Base-by-base conservation (phyloP, 1,140 invertebrate species). In the Formica selysi region DNA sequence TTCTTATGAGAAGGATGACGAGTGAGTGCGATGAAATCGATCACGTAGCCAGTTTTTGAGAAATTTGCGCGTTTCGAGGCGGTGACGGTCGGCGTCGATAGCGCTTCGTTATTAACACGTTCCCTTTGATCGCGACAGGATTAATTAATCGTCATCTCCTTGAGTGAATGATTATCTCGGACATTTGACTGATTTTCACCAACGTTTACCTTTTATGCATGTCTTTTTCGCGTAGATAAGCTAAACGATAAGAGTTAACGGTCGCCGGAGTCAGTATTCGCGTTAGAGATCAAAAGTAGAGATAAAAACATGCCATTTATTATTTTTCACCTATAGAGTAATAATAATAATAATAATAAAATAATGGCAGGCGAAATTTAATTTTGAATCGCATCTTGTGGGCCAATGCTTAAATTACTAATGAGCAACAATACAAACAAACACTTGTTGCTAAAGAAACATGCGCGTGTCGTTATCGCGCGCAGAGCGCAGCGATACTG, bases 371-470 rank as follows among this genome's bases (percentile, higher is more conserved):
- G 13, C 13, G 44, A 57, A 19, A 13, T 57, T 57, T 57, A 22
- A 59, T 59, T 22, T 8, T 8, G 8, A 22, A 22, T 10, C n/a
- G n/a, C 19, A 59, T 22, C 10, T 57, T n/a, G 38, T 8, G 44
- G 10, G 1, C 10, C 41, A 8, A 11, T 13, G 44, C 2, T 13
- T 3, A 16, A 16, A 51, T 51, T 51, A 22, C 0, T 26, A 22
- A 22, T n/a, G 48, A 54, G 26, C 51, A 13, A 54, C 71, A 51
- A 29, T 57, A 62, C 29, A 44, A 32, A 32, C 64, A 19, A 86
- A 89, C 87, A 89, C 87, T 89, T 89, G 87, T 89, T 89, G 88
- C 88, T 89, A 88, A 10, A 86, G 67, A 71, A 86, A 71, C 51
- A 54, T 86, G 86, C 51, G 62, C 41, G 41, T 44, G 22, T 26